Percentiles rank a stretch among this genome's conserved stretches.
phyloP scores from a whole-genome alignment of 2,797 vertebrate genomes.

The Eutrigla gurnardus region DNA sequence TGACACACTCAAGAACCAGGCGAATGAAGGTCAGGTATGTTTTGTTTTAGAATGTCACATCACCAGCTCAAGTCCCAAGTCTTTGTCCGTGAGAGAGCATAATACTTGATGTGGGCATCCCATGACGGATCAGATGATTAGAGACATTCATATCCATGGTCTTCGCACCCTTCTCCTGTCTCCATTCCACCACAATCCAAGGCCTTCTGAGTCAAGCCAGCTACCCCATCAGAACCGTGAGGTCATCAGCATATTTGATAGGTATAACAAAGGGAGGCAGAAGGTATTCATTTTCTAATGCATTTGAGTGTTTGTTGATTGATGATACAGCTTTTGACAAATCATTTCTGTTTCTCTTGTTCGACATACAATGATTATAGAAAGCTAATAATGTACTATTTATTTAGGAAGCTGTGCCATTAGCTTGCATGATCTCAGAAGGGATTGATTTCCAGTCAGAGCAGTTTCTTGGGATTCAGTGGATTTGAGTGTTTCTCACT shows the following conservation, averaged over 20 bases:
- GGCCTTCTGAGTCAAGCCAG: background rate
- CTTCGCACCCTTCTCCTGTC: background rate
- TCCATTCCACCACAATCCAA: background rate
- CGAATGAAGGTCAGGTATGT: too few species aligned
- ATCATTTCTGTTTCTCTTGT: background rate
- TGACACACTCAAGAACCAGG: too few species aligned
- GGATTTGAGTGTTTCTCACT: constrained; percentile 28
- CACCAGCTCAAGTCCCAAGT: too few species aligned
- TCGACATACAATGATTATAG: background rate
- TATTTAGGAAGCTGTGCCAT: background rate
- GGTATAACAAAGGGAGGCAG: background rate
- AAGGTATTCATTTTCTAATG: background rate
- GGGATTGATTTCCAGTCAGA: constrained; percentile 17
- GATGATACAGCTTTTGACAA: background rate
- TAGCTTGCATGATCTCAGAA: constrained; percentile 21
- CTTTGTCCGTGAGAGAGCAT: too few species aligned
- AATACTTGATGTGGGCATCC: too few species aligned
- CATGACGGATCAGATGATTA: too few species aligned
- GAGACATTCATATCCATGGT: background rate
- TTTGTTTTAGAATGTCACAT: too few species aligned
- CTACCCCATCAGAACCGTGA: background rate
- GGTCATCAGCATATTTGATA: background rate
- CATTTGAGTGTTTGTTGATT: background rate
- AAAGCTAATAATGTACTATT: constrained; percentile 1
- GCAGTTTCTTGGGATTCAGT: constrained; percentile 11